These are phyloP conservation scores for Lagocephalus sceleratus DNA, from an alignment of 2,797 vertebrate genomes.

Conservation along the genomic window DNA sequence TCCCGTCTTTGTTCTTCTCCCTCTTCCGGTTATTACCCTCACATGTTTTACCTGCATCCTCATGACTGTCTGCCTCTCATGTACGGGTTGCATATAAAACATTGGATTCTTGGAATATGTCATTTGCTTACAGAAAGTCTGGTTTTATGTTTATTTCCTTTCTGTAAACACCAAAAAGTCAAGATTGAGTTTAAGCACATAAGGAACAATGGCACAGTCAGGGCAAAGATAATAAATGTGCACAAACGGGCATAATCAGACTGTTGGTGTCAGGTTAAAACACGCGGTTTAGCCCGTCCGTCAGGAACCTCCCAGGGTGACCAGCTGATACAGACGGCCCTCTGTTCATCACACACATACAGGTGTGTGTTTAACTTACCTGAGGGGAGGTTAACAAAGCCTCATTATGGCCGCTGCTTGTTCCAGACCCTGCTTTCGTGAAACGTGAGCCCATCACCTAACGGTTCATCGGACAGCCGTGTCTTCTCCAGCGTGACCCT, in stretches of 20 bases:
- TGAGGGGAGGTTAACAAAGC: constrained; percentile 16
- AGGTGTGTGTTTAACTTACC: constrained; percentile 20
- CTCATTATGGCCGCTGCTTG: constrained; percentile 4
- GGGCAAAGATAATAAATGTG: too few relatives aligned
- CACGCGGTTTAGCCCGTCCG: too few relatives aligned
- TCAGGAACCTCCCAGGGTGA: too few relatives aligned
- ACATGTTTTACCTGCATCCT: neutral
- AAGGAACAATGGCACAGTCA: too few relatives aligned
- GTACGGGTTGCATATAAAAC: too few relatives aligned
- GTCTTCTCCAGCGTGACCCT: neutral
- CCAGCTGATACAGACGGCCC: neutral
- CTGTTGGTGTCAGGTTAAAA: too few relatives aligned
- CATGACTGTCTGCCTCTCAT: neutral
- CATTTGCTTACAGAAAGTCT: too few relatives aligned
- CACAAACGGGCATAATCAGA: too few relatives aligned
- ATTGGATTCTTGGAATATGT: too few relatives aligned
- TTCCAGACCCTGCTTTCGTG: constrained; percentile 3
- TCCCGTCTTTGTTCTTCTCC: neutral
- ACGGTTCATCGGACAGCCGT: constrained; percentile 15
- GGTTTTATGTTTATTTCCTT: too few relatives aligned
- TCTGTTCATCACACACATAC: constrained; percentile 14
- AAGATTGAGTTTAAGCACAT: too few relatives aligned
- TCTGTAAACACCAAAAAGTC: too few relatives aligned
- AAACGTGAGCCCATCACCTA: constrained; percentile 22
- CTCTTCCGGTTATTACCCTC: neutral